These are phyloP conservation scores for Drosophila percnosoma DNA, from an alignment of 2,888 invertebrate species.

Conservation along the genomic window DNA sequence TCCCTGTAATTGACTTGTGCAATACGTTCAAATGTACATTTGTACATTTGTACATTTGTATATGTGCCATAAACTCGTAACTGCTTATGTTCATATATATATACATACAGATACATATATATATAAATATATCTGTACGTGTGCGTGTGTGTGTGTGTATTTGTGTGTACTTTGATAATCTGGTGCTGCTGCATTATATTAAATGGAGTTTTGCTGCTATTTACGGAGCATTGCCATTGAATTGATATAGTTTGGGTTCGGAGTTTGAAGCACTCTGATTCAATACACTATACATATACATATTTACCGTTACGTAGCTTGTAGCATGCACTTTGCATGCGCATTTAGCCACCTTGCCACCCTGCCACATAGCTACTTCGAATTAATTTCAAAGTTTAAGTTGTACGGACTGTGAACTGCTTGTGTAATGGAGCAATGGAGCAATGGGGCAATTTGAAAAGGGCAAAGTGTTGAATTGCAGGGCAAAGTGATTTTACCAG, in stretches of 20 bases:
- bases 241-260: background rate
- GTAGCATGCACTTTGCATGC: slow-evolving; percentile 51
- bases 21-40: slow-evolving; percentile 63
- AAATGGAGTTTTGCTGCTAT: slow-evolving; percentile 41
- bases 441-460: slow-evolving; percentile 11
- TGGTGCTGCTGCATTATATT: slow-evolving; percentile 49
- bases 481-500: slow-evolving; percentile 16
- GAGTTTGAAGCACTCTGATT: background rate
- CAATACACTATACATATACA: slow-evolving; percentile 3
- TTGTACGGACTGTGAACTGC: slow-evolving; percentile 13
- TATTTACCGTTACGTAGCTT: background rate
- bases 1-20: slow-evolving; percentile 75
- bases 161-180: slow-evolving; percentile 43
- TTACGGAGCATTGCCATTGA: slow-evolving; percentile 4
- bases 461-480: slow-evolving; percentile 28
- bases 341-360: slow-evolving; percentile 42
- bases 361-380: slow-evolving; percentile 16
- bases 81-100: background rate
- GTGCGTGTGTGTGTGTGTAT: slow-evolving; percentile 12
- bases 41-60: slow-evolving; percentile 46
- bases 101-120: background rate
- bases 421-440: slow-evolving; percentile 7
- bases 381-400: slow-evolving; percentile 50
- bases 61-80: slow-evolving; percentile 25
- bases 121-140: background rate